Conservation (phyloP, 2,888 invertebrate genomes). For the Thumatha senex region DNA sequence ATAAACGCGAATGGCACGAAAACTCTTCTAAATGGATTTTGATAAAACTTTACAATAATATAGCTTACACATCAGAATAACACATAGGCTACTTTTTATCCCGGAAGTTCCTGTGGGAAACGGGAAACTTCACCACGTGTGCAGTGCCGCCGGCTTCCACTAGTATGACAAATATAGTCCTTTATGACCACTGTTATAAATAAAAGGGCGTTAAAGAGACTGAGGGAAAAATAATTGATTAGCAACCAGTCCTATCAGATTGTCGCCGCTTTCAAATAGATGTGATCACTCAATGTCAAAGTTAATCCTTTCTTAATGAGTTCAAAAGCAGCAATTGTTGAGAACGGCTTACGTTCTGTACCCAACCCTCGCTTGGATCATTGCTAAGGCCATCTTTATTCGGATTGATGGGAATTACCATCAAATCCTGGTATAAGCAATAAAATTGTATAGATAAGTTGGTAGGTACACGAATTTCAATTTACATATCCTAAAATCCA, state of each 20-base stretch:
- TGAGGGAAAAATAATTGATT: slow-evolving; percentile 63
- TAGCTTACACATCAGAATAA: too few relatives aligned
- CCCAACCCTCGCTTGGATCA: slow-evolving; percentile 32
- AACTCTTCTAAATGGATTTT: too few relatives aligned
- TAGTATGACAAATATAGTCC: background rate
- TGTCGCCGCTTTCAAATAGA: slow-evolving; percentile 53
- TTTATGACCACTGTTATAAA: slow-evolving; percentile 37
- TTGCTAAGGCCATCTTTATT: slow-evolving; percentile 19
- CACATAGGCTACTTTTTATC: too few relatives aligned
- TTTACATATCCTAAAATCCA: slow-evolving; percentile 3
- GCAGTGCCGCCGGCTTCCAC: too few relatives aligned
- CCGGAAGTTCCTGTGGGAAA: too few relatives aligned
- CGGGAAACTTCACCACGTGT: too few relatives aligned
- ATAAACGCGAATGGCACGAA: too few relatives aligned
- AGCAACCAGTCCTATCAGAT: slow-evolving; percentile 57
- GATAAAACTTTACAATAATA: too few relatives aligned
- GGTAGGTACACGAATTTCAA: slow-evolving; percentile 9
- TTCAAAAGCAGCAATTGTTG: slow-evolving; percentile 73
- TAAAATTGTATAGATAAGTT: slow-evolving; percentile 9
- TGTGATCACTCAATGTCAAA: slow-evolving; percentile 75
- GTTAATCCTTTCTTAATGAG: slow-evolving; percentile 75
- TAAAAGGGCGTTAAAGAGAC: slow-evolving; percentile 46
- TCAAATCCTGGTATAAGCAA: slow-evolving; percentile 9
- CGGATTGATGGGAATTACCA: slow-evolving; percentile 17
- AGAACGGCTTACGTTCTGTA: slow-evolving; percentile 47